Evolutionary conservation across 1,140 invertebrate genomes (phyloP), one percentile per base, ranked within the genome.

Genomic region (Apis laboriosa): DNA sequence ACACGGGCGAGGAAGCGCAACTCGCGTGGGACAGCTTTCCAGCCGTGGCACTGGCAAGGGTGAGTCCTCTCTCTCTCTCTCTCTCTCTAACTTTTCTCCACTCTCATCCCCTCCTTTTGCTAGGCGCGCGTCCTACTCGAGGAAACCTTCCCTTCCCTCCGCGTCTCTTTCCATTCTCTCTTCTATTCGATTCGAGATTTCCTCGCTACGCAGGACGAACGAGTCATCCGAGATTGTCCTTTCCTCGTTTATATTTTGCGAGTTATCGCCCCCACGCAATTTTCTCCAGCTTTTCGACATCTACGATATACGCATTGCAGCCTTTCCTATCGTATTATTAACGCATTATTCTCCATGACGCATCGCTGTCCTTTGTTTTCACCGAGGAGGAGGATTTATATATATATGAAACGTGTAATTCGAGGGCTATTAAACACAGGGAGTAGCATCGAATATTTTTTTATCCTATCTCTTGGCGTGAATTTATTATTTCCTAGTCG

Each of bases 21-120:
- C 94, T 97, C 19, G 95, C 94, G 9, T 97, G 96, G 95, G 97
- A 97, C 88, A 95, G 95, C 43, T 97, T 97, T 88, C 97, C 97
- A 2, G 94, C 96, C 64, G 95, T 96, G 15, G 96, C 96, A 3
- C 92, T 97, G 21, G 95, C 96, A 34, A 96, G 97, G 95, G 97
- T 97, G 93, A 92, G 90, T 91, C 34, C 89, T 76, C 56, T 83
- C 80, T 77, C 43, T 15, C 55, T 79, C 43, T 77, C 24, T 24
- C 24, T 24, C 24, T 24, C 61, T 71, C 28, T 7, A 64, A 61
- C 63, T 76, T 67, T n/a, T n/a, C n/a, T n/a, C n/a, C n/a, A n/a
- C 51, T 79, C 17, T 70, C 55, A 21, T 55, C 66, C 9, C 56
- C 28, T 51, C 43, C 3, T 17, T 28, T 19, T 66, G n/a, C 7